Conservation (phyloP, 2,888 invertebrate genomes). For the Hirtodrosophila duncani region DNA sequence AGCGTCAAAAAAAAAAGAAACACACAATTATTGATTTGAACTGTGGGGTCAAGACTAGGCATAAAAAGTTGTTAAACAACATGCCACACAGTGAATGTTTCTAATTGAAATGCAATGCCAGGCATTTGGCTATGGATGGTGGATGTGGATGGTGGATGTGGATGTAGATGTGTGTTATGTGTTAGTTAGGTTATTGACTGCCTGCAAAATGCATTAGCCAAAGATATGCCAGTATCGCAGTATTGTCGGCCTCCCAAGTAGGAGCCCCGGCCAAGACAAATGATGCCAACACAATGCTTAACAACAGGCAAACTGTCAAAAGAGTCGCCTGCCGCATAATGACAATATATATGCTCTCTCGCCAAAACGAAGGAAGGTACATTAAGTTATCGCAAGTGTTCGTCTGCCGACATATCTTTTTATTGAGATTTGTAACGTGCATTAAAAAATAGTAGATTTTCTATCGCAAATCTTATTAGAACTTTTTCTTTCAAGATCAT, state of each 20-base stretch:
- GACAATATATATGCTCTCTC: too few species aligned
- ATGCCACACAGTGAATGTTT: background rate
- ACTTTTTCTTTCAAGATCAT: too few species aligned
- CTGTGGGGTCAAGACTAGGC: constrained; percentile 50
- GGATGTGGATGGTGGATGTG: too few species aligned
- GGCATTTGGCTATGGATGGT: constrained; percentile 29
- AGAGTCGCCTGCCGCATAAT: constrained; percentile 41
- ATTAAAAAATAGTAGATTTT: too few species aligned
- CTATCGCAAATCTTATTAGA: too few species aligned
- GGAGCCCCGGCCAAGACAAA: constrained; percentile 55
- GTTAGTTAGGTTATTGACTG: constrained; percentile 43
- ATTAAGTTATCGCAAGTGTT: too few species aligned
- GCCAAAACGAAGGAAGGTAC: too few species aligned
- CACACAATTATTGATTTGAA: constrained; percentile 60
- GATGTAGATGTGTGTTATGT: too few species aligned
- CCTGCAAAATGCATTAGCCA: constrained; percentile 54
- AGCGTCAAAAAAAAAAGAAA: constrained; percentile 23
- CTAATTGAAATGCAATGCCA: constrained; percentile 38
- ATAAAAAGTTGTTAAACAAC: constrained; percentile 13
- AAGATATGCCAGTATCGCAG: constrained; percentile 18
- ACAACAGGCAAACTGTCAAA: constrained; percentile 13
- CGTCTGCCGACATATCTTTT: too few species aligned
- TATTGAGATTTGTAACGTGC: too few species aligned
- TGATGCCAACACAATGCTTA: constrained; percentile 49
- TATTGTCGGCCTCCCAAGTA: constrained; percentile 43